A percentile compares a stretch with the other conserved stretches of the same genome.
Evolutionary conservation across 2,113 vertebrate species (phyloP).

Genomic region (Cyanocitta stelleri): DNA sequence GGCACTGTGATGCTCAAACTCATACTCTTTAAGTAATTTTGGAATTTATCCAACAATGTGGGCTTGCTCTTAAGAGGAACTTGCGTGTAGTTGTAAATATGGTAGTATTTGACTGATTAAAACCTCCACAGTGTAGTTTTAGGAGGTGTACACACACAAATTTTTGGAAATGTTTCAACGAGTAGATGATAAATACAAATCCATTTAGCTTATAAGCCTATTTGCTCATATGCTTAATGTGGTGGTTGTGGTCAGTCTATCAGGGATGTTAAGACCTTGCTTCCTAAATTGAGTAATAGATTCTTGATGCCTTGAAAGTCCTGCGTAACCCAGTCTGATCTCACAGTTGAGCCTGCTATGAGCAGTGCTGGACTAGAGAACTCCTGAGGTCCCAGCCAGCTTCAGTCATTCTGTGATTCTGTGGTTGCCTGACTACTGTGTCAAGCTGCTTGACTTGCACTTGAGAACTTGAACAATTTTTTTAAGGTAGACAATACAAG

Average conservation of each 20-base stretch:
- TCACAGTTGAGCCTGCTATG: neutral
- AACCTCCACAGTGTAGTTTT: neutral
- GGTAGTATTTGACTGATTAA: neutral
- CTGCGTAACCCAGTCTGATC: neutral
- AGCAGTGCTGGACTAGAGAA: neutral
- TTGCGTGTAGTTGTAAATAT: neutral
- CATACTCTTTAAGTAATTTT: neutral
- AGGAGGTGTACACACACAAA: neutral
- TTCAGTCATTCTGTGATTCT: neutral
- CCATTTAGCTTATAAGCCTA: neutral
- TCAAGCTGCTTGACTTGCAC: neutral
- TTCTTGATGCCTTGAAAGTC: neutral
- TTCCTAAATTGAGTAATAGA: neutral
- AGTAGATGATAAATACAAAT: neutral
- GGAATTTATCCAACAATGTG: neutral
- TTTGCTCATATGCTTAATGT: neutral
- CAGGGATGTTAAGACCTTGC: neutral
- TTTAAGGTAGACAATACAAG: neutral
- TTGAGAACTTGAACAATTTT: neutral
- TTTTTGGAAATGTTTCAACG: rapidly evolving
- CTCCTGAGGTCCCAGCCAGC: neutral
- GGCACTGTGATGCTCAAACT: neutral
- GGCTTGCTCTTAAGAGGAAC: neutral
- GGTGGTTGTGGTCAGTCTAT: neutral
- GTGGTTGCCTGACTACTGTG: neutral